These are phyloP conservation scores for Oryzias javanicus DNA, from an alignment of 2,113 vertebrate species.

Conservation along the genomic window DNA sequence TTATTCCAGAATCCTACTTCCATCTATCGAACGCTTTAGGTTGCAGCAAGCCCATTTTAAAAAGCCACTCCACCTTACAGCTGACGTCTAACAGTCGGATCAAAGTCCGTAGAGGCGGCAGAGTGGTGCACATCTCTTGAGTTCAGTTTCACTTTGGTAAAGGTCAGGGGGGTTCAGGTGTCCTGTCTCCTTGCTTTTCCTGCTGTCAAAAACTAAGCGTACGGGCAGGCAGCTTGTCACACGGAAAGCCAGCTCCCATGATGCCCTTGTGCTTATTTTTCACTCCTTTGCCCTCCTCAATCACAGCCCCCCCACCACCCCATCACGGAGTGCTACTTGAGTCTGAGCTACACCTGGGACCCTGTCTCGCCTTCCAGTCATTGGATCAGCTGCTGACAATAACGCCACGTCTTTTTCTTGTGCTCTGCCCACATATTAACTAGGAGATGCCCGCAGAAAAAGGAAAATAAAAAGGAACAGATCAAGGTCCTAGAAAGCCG, in stretches of 20 bases:
- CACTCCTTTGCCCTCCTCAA: conserved; percentile 33
- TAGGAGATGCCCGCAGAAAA: conserved; percentile 44
- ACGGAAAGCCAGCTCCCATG: conserved; percentile 35
- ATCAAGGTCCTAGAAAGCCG: conserved; percentile 60
- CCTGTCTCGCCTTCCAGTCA: conserved; percentile 59
- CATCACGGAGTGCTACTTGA: conserved; percentile 57
- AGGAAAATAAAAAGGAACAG: conserved; percentile 42
- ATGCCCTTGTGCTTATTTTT: conserved; percentile 25
- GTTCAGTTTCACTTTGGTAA: conserved; percentile 35
- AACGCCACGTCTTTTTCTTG: conserved; percentile 32
- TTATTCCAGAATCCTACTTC: too few relatives aligned
- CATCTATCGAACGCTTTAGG: too few relatives aligned
- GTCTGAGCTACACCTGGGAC: conserved; percentile 66
- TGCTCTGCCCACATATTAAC: conserved; percentile 58
- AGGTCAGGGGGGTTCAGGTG: conserved; percentile 40
- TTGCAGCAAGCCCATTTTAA: background rate
- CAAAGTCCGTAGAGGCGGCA: conserved; percentile 15
- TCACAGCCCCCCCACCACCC: conserved; percentile 15
- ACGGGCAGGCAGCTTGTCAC: conserved; percentile 52
- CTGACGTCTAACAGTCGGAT: background rate
- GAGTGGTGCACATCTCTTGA: conserved; percentile 29
- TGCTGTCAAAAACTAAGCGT: conserved; percentile 46
- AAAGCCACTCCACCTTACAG: background rate
- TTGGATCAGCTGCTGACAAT: conserved; percentile 59
- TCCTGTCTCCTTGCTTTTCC: conserved; percentile 51